Base-by-base conservation (phyloP, 1,140 invertebrate species). In the Musca vetustissima region DNA sequence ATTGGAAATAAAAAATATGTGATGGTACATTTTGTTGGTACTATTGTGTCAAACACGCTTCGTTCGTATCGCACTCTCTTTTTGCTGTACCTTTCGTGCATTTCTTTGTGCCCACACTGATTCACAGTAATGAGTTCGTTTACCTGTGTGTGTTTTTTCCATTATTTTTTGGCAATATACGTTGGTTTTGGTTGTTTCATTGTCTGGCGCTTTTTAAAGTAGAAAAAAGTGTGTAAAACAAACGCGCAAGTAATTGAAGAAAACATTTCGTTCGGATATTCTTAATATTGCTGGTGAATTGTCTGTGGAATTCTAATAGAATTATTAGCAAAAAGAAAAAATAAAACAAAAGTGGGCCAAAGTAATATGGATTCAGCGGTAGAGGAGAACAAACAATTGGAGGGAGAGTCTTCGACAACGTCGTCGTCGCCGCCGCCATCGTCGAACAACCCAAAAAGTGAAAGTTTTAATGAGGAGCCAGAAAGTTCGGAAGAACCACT, bases 381-480 rank as follows among this genome's bases (percentile, higher is more conserved):
- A 43, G 36, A 43, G 57, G 28, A 61, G 7, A 61, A 61, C 7
- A 43, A 36, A 36, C 57, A 64, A 32, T 48, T 49, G 22, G n/a
- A 47, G 11, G 32, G 21, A 9, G 61, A 66, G 49, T 32, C 48
- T 4, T 43, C 36, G 36, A 1, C 36, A 13, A 2, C 36, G 11
- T 43, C 36, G 36, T n/a, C n/a, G n/a, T n/a, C n/a, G 32, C 1
- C 48, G 36, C 13, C 36, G 36, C 7, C 36, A 13, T 7, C 36
- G 11, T 43, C 36, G 36, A 43, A 43, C 36, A 43, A 43, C 1
- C 36, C 36, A 43, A 61, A 61, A 61, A 61, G 57, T 61, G 57
- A 61, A 61, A 61, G 57, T 61, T 61, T 36, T 21, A 61, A 61
- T 43, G 57, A 61, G 57, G 57, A 61, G 57, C 57, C 32, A 61